Conservation (phyloP, 2,797 vertebrate species). For the Urophycis tenuis region DNA sequence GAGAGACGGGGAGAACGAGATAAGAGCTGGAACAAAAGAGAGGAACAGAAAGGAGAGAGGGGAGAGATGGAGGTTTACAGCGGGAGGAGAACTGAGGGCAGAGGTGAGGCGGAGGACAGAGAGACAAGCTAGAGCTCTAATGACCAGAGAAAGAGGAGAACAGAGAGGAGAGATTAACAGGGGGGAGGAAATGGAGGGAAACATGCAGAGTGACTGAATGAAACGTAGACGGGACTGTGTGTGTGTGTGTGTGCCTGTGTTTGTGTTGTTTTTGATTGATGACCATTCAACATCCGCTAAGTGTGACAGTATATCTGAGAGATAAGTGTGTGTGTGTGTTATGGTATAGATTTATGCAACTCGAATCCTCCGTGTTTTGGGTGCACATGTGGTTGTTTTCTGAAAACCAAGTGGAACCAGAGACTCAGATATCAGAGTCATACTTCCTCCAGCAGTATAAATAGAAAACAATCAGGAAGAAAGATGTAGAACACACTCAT, state of each 20-base stretch:
- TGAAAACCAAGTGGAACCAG: slow-evolving; percentile 15
- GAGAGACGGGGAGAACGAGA: background rate
- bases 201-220: too few species aligned
- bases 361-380: slow-evolving; percentile 4
- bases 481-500: background rate
- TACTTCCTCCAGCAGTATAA: background rate
- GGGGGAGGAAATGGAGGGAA: too few species aligned
- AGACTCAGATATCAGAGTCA: background rate
- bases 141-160: background rate
- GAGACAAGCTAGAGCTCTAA: background rate
- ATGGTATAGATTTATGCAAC: slow-evolving; percentile 23
- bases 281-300: too few species aligned
- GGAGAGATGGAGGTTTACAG: background rate
- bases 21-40: slow-evolving; percentile 14
- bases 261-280: background rate
- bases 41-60: background rate
- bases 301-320: background rate
- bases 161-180: background rate
- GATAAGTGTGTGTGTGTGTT: slow-evolving; percentile 3
- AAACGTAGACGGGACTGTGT: background rate
- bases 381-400: slow-evolving; percentile 19
- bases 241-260: background rate
- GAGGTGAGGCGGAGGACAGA: background rate
- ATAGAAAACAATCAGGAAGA: background rate
- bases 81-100: background rate